phyloP scores from a whole-genome alignment of 2,888 invertebrate species.

The Scaeva pyrastri region DNA sequence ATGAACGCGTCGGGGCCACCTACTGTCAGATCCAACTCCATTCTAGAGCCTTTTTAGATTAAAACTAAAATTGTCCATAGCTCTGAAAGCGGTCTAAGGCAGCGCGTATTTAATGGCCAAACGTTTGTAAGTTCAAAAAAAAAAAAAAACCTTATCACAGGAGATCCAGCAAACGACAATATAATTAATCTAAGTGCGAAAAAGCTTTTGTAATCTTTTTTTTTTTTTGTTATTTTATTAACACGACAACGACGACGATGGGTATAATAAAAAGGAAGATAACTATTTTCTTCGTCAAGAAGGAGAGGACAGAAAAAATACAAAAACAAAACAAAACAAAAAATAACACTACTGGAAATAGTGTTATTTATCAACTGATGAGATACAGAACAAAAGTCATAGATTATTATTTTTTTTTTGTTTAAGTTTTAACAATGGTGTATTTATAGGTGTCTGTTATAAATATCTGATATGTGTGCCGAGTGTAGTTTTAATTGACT shows the following conservation, averaged over 20 bases:
- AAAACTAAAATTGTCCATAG: conserved; percentile 46
- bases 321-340: neutral
- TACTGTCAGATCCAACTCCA: conserved; percentile 66
- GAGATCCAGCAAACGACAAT: conserved; percentile 49
- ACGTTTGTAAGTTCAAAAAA: conserved; percentile 4
- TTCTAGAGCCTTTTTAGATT: conserved; percentile 46
- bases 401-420: conserved; percentile 3
- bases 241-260: conserved; percentile 1
- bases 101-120: conserved; percentile 25
- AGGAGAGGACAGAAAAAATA: conserved; percentile 15
- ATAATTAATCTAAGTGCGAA: conserved; percentile 49
- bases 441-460: conserved; percentile 9
- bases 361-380: conserved; percentile 17
- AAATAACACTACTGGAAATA: conserved; percentile 2
- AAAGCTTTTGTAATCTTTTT: conserved; percentile 44
- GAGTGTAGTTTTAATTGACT: too few species aligned
- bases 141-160: conserved; percentile 42
- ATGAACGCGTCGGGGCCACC: conserved; percentile 59
- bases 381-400: conserved; percentile 19
- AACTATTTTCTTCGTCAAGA: conserved; percentile 22
- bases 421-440: conserved; percentile 3
- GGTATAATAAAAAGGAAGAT: conserved; percentile 27
- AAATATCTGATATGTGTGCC: neutral
- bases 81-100: neutral
- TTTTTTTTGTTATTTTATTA: conserved; percentile 13